Conservation (phyloP, 2,113 vertebrate species). For the Hemiprocne comata region DNA sequence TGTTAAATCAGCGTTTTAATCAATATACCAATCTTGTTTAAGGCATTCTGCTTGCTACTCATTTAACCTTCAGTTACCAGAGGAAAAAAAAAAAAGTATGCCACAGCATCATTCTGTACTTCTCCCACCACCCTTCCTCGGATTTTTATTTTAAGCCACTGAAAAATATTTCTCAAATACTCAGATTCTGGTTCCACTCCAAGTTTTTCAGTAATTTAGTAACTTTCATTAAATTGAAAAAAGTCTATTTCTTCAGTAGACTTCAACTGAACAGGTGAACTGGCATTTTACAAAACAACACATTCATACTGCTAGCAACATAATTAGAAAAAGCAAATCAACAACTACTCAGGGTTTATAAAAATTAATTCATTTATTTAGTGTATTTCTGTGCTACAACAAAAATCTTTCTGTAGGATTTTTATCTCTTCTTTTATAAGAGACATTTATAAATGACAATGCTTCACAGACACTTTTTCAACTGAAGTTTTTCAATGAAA, state of each 20-base stretch:
- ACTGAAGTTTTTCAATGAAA: neutral
- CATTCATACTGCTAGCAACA: neutral
- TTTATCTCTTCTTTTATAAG: neutral
- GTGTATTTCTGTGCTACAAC: neutral
- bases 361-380: neutral
- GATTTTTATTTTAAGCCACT: conserved; percentile 43
- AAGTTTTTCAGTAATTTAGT: neutral
- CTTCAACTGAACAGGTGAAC: neutral
- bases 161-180: conserved; percentile 51
- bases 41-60: conserved; percentile 81
- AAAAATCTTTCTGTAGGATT: neutral
- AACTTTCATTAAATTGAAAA: neutral
- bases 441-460: neutral
- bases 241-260: neutral
- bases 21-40: conserved; percentile 98
- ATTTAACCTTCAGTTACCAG: conserved; percentile 84
- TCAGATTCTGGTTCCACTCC: neutral
- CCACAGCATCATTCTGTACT: conserved; percentile 26
- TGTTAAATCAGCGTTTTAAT: conserved; percentile 98
- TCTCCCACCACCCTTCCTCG: neutral
- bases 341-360: neutral
- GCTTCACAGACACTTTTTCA: neutral
- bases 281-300: neutral
- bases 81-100: conserved; percentile 57
- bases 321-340: neutral